Base-by-base conservation (phyloP, 2,113 vertebrate species). In the Hipposideros armiger region DNA sequence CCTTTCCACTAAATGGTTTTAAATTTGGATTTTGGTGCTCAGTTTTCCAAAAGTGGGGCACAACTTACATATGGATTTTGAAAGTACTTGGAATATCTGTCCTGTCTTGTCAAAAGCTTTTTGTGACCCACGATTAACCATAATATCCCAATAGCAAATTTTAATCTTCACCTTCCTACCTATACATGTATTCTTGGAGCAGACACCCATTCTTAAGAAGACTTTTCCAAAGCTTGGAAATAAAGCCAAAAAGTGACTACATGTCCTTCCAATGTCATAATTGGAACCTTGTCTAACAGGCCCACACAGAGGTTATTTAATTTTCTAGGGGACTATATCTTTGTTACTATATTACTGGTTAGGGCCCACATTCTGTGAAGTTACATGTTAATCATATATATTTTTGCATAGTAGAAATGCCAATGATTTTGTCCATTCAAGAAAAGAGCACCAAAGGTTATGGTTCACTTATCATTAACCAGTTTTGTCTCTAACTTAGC, bases 1-100 rank as follows among this genome's bases (percentile, higher is more conserved):
- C n/a, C 36, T 93, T 82, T 91, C 5, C 40, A 72, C 66, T 85
- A 80, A 90, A 90, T 42, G n/a, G 42, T 85, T 94, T 95, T 93
- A 81, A 87, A 7, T 95, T 73, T 78, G 36, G 60, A 76, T 83
- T 90, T 90, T 26, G 56, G 56, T 47, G 47, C 28, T 84, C 11
- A 36, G 16, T 72, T 94, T 81, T 88, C 77, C 54, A 42, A 72
- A 95, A 94, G 36, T n/a, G 7, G 30, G 19, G 11, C 5, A n/a
- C 30, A n/a, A n/a, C 28, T 73, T 45, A 47, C 50, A 54, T 32
- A 52, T 36, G 19, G 47, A 16, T 60, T 82, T 78, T 47, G 14
- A 52, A 74, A 93, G 56, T 42, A 74, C 32, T 62, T 60, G 9
- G 14, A 32, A 26, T 69, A 73, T 20, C 28, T 70, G 36, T 32